These are phyloP conservation scores for Otus sunia DNA, from an alignment of 2,113 vertebrate genomes.

Conservation along the genomic window DNA sequence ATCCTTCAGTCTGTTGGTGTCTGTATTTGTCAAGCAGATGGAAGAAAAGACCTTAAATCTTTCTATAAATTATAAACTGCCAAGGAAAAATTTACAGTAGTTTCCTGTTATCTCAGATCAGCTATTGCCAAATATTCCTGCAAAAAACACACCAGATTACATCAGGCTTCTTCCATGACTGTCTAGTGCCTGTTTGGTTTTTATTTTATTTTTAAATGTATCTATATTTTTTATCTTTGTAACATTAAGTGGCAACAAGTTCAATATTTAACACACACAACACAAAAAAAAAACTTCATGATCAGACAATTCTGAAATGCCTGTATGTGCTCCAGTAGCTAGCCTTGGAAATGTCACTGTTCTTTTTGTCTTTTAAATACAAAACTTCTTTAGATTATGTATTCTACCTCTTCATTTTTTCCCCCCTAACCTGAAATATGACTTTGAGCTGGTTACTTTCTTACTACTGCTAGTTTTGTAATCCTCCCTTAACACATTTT, in stretches of 20 bases:
- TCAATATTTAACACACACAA: background rate
- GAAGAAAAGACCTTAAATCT: background rate
- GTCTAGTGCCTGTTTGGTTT: background rate
- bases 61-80: background rate
- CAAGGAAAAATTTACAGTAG: background rate
- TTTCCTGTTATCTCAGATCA: background rate
- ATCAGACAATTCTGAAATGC: background rate
- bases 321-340: background rate
- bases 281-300: background rate
- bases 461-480: background rate
- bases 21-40: background rate
- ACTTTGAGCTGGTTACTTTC: background rate
- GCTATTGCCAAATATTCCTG: background rate
- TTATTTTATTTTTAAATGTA: background rate
- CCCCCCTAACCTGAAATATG: background rate
- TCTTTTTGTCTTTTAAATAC: background rate
- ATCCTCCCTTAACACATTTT: background rate
- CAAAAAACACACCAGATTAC: background rate
- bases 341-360: fast-evolving
- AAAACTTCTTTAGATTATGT: background rate
- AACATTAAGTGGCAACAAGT: background rate
- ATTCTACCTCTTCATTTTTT: background rate
- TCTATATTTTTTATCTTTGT: background rate
- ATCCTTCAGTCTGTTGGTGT: background rate
- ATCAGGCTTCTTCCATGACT: background rate